A percentile compares a stretch with the other conserved stretches of the same genome.
Evolutionary conservation across 2,113 vertebrate genomes (phyloP).

Genomic region (Toxotes chatareus): DNA sequence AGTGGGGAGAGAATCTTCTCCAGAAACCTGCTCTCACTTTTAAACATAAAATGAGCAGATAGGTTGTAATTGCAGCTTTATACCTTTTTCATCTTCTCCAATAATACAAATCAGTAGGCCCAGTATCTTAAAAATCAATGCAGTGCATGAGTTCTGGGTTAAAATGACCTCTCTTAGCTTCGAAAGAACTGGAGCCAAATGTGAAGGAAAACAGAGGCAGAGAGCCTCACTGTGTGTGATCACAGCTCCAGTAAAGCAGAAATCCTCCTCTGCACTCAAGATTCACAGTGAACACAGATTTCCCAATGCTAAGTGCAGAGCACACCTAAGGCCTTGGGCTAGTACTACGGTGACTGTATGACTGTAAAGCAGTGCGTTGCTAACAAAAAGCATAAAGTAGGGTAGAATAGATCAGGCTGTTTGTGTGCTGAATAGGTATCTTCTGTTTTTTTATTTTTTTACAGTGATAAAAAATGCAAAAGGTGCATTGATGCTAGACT

Average conservation of each 20-base stretch:
- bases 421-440: constrained; percentile 1
- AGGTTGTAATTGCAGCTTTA: constrained; percentile 20
- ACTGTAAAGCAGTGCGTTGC: constrained; percentile 23
- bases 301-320: constrained; percentile 50
- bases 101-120: constrained; percentile 18
- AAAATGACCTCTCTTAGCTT: constrained; percentile 34
- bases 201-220: constrained; percentile 35
- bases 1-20: constrained; percentile 6
- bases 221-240: constrained; percentile 52
- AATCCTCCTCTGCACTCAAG: constrained; percentile 50
- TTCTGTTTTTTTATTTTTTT: constrained; percentile 17
- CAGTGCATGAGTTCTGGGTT: constrained; percentile 24
- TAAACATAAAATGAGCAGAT: constrained; percentile 38
- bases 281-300: constrained; percentile 63
- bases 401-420: neutral
- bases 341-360: neutral
- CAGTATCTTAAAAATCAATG: constrained; percentile 35
- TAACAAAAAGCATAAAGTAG: constrained; percentile 22
- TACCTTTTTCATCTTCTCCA: neutral
- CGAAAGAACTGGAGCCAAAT: constrained; percentile 50
- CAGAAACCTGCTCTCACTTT: constrained; percentile 21
- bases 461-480: constrained; percentile 43
- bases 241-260: constrained; percentile 40
- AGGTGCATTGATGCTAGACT: constrained; percentile 11
- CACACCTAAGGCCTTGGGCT: constrained; percentile 42